Evolutionary conservation across 2,888 invertebrate species (phyloP).

Genomic region (Chironomus riparius): DNA sequence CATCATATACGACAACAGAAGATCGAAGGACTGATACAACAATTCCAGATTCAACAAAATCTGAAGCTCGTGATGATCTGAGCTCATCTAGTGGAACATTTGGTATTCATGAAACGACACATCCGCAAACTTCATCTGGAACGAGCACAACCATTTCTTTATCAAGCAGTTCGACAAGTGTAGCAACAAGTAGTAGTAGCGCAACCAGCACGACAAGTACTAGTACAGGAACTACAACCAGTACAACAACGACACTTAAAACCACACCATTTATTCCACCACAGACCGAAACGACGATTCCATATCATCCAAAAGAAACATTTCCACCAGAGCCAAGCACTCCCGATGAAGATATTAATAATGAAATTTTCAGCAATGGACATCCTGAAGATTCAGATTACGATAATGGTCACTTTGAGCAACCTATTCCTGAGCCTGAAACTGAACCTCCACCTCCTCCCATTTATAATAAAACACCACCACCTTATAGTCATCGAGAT

Average conservation of each 20-base stretch:
- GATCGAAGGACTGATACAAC: conserved; percentile 25
- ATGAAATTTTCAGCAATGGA: background rate
- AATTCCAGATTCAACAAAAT: conserved; percentile 5
- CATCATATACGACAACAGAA: conserved; percentile 20
- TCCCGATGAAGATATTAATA: background rate
- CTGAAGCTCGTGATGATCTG: background rate
- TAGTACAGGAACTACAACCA: background rate
- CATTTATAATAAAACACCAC: background rate
- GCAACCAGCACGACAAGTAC: background rate
- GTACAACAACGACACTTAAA: background rate
- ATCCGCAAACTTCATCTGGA: conserved; percentile 34
- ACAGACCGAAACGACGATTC: conserved; percentile 22
- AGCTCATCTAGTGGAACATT: conserved; percentile 31
- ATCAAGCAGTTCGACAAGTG: background rate
- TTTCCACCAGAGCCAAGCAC: conserved; percentile 21
- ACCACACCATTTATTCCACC: conserved; percentile 15
- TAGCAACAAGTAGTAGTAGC: conserved; percentile 30
- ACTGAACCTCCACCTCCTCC: conserved; percentile 33
- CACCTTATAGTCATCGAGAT: background rate
- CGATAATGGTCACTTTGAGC: background rate
- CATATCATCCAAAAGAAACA: conserved; percentile 17
- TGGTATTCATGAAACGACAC: conserved; percentile 38
- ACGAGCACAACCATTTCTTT: background rate
- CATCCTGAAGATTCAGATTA: background rate
- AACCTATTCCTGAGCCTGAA: conserved; percentile 29